phyloP scores from a whole-genome alignment of 2,797 vertebrate species.

The Tinamus major region DNA sequence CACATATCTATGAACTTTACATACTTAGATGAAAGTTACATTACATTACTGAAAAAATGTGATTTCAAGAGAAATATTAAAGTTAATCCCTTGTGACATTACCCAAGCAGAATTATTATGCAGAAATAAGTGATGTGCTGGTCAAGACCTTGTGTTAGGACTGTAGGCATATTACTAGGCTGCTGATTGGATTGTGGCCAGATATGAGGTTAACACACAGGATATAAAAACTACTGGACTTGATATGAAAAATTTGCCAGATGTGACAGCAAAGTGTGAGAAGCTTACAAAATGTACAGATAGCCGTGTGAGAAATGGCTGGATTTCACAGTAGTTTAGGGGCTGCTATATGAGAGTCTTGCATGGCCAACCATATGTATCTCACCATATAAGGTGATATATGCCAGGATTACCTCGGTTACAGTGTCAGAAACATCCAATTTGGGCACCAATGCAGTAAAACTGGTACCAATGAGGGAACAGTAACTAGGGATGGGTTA shows the following conservation, averaged over 20 bases:
- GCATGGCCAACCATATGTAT: background rate
- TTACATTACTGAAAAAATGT: background rate
- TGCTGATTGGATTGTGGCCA: background rate
- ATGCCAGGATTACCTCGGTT: background rate
- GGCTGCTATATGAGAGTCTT: background rate
- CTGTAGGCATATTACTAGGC: background rate
- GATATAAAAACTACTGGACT: background rate
- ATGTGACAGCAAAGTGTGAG: accelerated
- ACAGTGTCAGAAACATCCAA: background rate
- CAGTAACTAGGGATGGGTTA: background rate
- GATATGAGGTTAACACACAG: background rate
- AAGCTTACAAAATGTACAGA: background rate
- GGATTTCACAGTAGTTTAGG: accelerated
- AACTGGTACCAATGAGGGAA: accelerated
- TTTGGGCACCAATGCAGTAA: background rate
- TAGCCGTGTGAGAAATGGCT: background rate
- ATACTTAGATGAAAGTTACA: no score
- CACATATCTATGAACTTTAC: background rate
- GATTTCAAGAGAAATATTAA: background rate
- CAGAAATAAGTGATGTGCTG: background rate
- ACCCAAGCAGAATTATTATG: background rate
- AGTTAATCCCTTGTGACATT: background rate
- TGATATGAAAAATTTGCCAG: accelerated
- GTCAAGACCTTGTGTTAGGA: background rate
- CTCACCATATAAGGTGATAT: background rate